These are phyloP conservation scores for Enteromius thamalakanensis DNA, from an alignment of 2,797 vertebrate species.

Conservation along the genomic window DNA sequence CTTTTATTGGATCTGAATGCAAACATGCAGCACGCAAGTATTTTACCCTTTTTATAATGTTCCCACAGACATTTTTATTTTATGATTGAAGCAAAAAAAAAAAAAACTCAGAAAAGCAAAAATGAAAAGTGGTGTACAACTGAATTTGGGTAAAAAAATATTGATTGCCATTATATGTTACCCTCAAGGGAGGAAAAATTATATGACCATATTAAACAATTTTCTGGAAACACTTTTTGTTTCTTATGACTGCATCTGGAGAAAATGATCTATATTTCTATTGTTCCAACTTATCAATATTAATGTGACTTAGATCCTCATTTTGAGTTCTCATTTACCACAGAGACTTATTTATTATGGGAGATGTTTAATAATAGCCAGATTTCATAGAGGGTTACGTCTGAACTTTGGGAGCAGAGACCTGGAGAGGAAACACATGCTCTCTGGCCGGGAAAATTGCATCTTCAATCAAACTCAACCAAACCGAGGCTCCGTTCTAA, in stretches of 20 bases:
- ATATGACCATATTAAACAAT: neutral
- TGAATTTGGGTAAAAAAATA: neutral
- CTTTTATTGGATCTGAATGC: neutral
- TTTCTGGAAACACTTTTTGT: neutral
- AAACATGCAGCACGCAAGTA: neutral
- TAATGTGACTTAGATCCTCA: neutral
- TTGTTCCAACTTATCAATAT: neutral
- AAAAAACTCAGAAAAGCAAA: no score
- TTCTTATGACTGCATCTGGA: neutral
- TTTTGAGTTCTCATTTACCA: neutral
- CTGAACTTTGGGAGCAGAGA: conserved; percentile 16
- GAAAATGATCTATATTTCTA: neutral
- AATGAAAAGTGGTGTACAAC: neutral
- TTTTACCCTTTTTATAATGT: neutral
- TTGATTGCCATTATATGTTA: neutral
- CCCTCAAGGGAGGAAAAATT: neutral
- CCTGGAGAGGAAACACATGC: conserved; percentile 1
- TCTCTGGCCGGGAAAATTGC: conserved; percentile 26
- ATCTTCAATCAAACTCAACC: conserved; percentile 36
- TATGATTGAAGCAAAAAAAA: no score
- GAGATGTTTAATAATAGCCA: conserved; percentile 33
- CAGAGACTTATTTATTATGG: neutral
- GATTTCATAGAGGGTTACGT: conserved; percentile 37
- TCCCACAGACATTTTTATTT: neutral
- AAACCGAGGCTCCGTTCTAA: conserved; percentile 42